A percentile compares a stretch with the other conserved stretches of the same genome.
These are phyloP conservation scores for Gallinago nigripennis DNA, from an alignment of 2,797 vertebrate genomes.

Conservation along the genomic window DNA sequence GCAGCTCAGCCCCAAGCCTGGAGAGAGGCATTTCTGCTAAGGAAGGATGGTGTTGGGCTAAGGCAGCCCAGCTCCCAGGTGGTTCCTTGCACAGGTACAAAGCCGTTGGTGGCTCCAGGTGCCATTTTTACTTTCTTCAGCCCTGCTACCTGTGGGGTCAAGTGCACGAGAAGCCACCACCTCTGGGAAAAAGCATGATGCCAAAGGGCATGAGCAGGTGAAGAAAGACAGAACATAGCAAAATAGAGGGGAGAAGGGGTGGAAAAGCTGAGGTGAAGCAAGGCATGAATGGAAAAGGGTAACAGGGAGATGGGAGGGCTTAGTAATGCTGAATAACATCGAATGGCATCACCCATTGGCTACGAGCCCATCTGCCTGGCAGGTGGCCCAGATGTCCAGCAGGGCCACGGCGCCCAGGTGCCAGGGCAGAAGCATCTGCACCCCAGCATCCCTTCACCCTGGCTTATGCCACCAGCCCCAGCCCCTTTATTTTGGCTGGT, in stretches of 20 bases:
- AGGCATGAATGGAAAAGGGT: background rate
- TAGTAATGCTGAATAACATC: background rate
- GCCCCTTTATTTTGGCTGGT: background rate
- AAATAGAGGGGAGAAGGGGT: background rate
- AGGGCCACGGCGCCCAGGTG: background rate
- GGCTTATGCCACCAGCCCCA: background rate
- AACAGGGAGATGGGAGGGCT: background rate
- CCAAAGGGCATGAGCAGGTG: background rate
- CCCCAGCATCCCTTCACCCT: background rate
- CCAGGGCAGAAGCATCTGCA: background rate
- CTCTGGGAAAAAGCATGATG: background rate
- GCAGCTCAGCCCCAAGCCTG: background rate
- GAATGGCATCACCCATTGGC: background rate
- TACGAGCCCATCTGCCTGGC: background rate
- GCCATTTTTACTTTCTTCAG: background rate
- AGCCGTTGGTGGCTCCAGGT: accelerated
- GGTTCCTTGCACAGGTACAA: background rate
- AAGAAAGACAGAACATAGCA: background rate
- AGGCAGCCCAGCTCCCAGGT: background rate
- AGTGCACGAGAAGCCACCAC: background rate
- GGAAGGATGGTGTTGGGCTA: accelerated
- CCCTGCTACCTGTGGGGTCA: background rate
- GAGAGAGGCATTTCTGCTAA: background rate
- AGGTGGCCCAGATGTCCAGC: background rate
- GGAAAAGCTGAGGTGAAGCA: background rate